Conservation (phyloP, 2,797 vertebrate species). For the Orientallactaga sibirica region DNA sequence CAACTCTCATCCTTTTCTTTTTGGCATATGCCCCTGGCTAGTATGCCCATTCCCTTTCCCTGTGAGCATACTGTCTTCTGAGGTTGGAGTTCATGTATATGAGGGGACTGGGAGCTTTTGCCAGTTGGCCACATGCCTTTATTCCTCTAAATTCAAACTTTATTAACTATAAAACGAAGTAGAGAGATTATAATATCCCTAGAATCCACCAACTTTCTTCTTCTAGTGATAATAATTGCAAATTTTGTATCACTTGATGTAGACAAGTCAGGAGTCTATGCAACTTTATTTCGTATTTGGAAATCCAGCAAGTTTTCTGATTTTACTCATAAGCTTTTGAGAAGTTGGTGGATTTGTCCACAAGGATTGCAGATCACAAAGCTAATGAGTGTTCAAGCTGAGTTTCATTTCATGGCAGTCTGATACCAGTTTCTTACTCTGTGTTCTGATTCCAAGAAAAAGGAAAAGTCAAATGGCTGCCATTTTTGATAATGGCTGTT, state of each 20-base stretch:
- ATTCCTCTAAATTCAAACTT: background rate
- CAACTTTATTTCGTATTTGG: constrained; percentile 11
- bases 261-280: background rate
- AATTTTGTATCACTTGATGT: background rate
- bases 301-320: background rate
- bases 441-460: background rate
- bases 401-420: background rate
- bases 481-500: background rate
- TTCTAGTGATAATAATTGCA: background rate
- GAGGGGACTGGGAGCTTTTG: background rate
- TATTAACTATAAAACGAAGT: background rate
- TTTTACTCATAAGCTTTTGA: background rate
- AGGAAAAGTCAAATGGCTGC: background rate
- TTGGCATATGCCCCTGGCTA: background rate
- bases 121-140: background rate
- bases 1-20: background rate
- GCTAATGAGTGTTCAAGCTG: background rate
- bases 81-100: background rate
- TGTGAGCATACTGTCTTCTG: background rate
- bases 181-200: background rate
- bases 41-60: background rate
- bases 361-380: background rate
- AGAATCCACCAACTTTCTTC: background rate
- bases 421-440: background rate
- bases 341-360: background rate